Evolutionary conservation across 2,888 invertebrate genomes (phyloP).

Genomic region (Epinotia bilunana): DNA sequence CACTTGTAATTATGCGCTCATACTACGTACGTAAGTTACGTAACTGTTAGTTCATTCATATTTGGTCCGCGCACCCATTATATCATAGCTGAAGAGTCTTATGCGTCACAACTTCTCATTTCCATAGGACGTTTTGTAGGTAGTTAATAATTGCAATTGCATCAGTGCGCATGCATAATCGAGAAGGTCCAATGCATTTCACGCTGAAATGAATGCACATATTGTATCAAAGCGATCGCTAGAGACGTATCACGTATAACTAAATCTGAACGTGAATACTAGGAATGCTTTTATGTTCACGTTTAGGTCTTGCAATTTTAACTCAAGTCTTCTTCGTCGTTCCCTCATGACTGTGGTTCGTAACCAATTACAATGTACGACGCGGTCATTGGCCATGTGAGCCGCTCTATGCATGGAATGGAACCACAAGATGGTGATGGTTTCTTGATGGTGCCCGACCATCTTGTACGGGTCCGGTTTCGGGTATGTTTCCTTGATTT

Average conservation of each 20-base stretch:
- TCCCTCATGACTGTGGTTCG: too few relatives aligned
- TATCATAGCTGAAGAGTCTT: background rate
- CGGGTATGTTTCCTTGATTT: too few relatives aligned
- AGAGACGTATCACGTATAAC: background rate
- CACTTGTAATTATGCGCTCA: background rate
- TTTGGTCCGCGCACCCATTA: constrained; percentile 25
- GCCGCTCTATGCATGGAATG: too few relatives aligned
- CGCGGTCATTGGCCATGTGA: too few relatives aligned
- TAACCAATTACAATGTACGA: too few relatives aligned
- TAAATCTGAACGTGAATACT: background rate
- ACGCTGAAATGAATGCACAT: constrained; percentile 36
- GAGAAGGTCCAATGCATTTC: constrained; percentile 25
- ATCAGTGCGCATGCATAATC: constrained; percentile 32
- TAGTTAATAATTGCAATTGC: constrained; percentile 16
- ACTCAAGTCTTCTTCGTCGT: too few relatives aligned
- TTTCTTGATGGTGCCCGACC: too few relatives aligned
- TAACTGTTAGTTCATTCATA: constrained; percentile 42
- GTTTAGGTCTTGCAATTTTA: background rate
- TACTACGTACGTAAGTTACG: constrained; percentile 17
- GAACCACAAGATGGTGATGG: too few relatives aligned
- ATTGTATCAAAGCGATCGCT: constrained; percentile 25
- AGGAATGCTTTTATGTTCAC: background rate
- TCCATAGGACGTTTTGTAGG: background rate
- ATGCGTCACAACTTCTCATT: background rate
- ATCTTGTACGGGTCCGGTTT: too few relatives aligned